Base-by-base conservation (phyloP, 2,888 invertebrate species). In the Hydriomena furcata region DNA sequence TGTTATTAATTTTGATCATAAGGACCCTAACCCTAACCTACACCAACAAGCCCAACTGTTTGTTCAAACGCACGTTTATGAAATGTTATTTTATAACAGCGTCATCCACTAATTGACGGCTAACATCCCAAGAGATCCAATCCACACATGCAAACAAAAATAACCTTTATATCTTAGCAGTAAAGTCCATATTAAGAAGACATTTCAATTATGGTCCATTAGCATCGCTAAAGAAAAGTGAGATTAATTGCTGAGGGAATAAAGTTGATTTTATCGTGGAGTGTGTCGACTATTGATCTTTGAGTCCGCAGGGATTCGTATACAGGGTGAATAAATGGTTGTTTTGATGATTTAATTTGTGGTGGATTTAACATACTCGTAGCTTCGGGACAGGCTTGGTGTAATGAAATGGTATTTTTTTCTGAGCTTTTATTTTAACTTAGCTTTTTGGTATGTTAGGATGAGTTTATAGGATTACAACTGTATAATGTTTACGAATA, bases 41-140 rank as follows among this genome's bases (percentile, higher is more conserved):
- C 48, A 30, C 34, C 27, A 50, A 52, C 38, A 27, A 38, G 49
- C 55, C 56, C 68, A 65, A 66, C 60, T 69, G 65, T 71, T 65
- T 45, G 47, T 48, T 46, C 52, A 43, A 50, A 55, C 55, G 60
- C 52, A 61, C 62, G 65, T 65, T 65, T 57, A 66, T 65, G 65
- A 62, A 48, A 55, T 63, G 60, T 58, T 50, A 60, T 63, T 66
- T 68, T 66, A 68, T 66, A 68, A 70, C 68, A 64, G 64, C 62
- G 69, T 65, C 72, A 52, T 43, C 43, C 52, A 72, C 76, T 81
- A 81, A 81, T 81, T 81, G 80, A 76, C 71, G 71, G 63, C 56
- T 63, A 66, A 65, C 64, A 65, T 67, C 66, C 63, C 64, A 65
- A 61, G 48, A 45, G 58, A 58, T 63, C 56, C 57, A 54, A 21